Evolutionary conservation across 2,797 vertebrate species (phyloP).

Genomic region (Philypnodon macrostomus): DNA sequence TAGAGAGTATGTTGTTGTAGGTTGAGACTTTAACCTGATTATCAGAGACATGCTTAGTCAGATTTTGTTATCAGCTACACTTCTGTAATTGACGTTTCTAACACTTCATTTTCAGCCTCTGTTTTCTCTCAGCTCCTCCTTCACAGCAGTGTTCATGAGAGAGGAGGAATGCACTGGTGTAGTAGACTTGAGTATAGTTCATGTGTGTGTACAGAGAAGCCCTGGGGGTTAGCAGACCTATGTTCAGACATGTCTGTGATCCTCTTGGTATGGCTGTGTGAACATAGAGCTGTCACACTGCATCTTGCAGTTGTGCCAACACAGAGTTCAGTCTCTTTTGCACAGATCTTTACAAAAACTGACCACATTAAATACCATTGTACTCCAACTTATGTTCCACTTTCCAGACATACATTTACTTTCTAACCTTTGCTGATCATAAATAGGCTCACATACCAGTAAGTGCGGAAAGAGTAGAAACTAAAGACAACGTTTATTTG

Average conservation of each 20-base stretch:
- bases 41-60: neutral
- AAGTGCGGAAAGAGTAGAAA: too few species aligned
- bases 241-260: conserved; percentile 26
- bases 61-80: conserved; percentile 1
- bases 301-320: neutral
- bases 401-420: too few species aligned
- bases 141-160: conserved; percentile 8
- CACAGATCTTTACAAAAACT: neutral
- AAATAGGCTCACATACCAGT: too few species aligned
- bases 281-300: conserved; percentile 31
- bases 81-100: neutral
- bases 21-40: neutral
- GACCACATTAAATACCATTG: too few species aligned
- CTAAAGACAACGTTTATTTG: too few species aligned
- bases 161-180: conserved; percentile 5
- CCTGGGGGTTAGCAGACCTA: conserved; percentile 2
- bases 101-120: neutral
- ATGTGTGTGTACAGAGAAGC: conserved; percentile 10
- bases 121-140: neutral
- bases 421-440: too few species aligned
- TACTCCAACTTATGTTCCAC: too few species aligned
- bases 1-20: neutral
- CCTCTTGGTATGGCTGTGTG: conserved; percentile 14
- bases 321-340: neutral
- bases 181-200: conserved; percentile 9